phyloP scores from a whole-genome alignment of 2,113 vertebrate species.

The Microcebus griseorufus region DNA sequence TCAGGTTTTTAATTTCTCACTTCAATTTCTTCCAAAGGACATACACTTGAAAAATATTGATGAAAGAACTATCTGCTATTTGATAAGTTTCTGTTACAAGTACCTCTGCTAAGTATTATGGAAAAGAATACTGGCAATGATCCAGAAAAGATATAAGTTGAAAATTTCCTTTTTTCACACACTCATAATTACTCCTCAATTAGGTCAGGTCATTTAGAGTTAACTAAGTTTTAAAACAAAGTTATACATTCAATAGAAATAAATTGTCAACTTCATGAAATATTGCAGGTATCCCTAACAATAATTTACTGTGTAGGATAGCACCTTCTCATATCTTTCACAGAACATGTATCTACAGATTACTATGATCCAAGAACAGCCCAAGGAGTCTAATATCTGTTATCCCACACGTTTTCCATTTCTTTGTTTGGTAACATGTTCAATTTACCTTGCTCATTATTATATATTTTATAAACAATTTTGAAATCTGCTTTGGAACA shows the following conservation, averaged over 20 bases:
- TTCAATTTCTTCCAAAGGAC: neutral
- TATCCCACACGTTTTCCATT: neutral
- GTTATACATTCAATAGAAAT: neutral
- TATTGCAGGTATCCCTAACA: neutral
- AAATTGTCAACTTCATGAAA: neutral
- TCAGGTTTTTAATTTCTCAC: slow-evolving; percentile 1
- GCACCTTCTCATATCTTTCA: neutral
- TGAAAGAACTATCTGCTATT: neutral
- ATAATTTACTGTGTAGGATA: neutral
- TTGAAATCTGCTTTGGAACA: neutral
- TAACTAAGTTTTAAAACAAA: neutral
- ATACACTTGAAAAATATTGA: neutral
- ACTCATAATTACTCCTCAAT: neutral
- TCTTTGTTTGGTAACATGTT: neutral
- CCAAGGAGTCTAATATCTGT: neutral
- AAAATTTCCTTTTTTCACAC: neutral
- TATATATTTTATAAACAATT: neutral
- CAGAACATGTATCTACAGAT: neutral
- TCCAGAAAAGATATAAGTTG: neutral
- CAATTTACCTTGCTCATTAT: neutral
- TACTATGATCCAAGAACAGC: neutral
- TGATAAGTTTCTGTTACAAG: neutral
- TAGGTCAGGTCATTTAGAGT: neutral
- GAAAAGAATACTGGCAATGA: neutral
- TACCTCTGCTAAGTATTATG: too few relatives aligned